phyloP scores from a whole-genome alignment of 2,888 invertebrate genomes.

The Phytoseiulus persimilis region DNA sequence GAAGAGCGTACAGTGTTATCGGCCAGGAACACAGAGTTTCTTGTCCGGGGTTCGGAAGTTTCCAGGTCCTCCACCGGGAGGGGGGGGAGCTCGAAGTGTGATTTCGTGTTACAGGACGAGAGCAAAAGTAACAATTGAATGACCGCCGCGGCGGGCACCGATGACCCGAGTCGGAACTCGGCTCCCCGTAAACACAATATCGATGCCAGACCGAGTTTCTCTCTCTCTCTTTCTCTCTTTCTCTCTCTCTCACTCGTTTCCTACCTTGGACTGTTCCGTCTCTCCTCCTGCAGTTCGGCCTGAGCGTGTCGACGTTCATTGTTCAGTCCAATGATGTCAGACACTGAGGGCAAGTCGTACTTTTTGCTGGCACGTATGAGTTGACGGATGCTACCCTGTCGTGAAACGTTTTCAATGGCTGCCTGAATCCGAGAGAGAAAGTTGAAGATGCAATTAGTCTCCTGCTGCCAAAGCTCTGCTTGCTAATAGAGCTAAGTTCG shows the following conservation, averaged over 20 bases:
- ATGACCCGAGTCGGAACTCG: background rate
- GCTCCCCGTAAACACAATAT: background rate
- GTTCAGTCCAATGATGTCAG: conserved; percentile 30
- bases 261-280: conserved; percentile 33
- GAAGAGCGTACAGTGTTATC: too few relatives aligned
- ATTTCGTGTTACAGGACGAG: background rate
- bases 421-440: background rate
- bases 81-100: background rate
- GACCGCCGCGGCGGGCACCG: background rate
- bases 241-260: background rate
- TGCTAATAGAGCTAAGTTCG: too few relatives aligned
- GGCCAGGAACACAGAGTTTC: too few relatives aligned
- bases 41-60: background rate
- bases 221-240: background rate
- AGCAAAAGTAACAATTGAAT: background rate
- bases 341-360: conserved; percentile 29
- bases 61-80: background rate
- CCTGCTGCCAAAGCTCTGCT: background rate
- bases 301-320: conserved; percentile 33
- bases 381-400: conserved; percentile 33
- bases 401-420: conserved; percentile 26
- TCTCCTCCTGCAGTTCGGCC: conserved; percentile 24
- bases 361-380: conserved; percentile 23
- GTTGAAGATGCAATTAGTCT: background rate
- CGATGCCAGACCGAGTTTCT: background rate